Base-by-base conservation (phyloP, 2,797 vertebrate genomes). In the Tokudaia muenninki region DNA sequence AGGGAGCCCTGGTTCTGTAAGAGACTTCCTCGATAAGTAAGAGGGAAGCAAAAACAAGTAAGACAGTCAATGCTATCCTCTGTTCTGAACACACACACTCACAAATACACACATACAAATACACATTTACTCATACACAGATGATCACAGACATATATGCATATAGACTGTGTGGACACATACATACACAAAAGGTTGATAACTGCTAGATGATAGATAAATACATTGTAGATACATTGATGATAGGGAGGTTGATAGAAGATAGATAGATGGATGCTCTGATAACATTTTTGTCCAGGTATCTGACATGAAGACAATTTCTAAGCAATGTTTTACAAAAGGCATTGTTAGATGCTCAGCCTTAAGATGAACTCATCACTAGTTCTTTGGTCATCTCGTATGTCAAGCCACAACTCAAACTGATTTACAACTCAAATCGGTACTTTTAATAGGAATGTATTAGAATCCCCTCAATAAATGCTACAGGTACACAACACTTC, bases 321-420 rank as follows among this genome's bases (percentile, higher is more conserved):
- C 81, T 92, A 80, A 96, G 74, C 65, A 75, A 70, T 88, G 37
- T 86, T 88, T 91, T 86, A 37, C 22, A 94, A 78, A 92, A 78
- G 87, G 26, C 22, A 87, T 94, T 87, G 41, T 90, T 83, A 92
- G n/a, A 74, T 74, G 41, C 9, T 92, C 83, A 84, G 13, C 10
- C 75, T 26, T 81, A 78, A 22, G 41, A 65, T 55, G 41, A 92
- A 63, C 12, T 81, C 81, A 55, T 63, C 47, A 34, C 72, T 75
- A 88, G 44, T 79, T 86, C 61, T 90, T 59, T 93, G 77, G 34
- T n/a, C 47, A 91, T 34, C 9, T 77, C 17, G 63, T 77, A 2
- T 29, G 8, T 83, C 75, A 80, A 75, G 61, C 17, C 4, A 83
- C n/a, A 52, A 29, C 50, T 86, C 44, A 4, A 92, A 74, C 63